Conservation (phyloP, 2,113 vertebrate species). For the Sciurus niger region DNA sequence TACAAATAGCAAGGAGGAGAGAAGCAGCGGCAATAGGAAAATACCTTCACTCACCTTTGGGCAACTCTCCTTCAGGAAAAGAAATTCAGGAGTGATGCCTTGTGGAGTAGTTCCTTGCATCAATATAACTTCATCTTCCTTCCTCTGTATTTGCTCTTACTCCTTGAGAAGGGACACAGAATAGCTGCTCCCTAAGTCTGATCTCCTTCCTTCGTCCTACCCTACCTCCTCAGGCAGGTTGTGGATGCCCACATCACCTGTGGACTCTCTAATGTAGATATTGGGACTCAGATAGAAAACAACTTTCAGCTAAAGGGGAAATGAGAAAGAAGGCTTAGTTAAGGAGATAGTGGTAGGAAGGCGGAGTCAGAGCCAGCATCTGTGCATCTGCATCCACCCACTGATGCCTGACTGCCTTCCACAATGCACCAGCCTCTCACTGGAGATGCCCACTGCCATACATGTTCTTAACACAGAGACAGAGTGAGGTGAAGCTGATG, state of each 20-base stretch:
- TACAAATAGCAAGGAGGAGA: neutral
- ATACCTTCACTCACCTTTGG: neutral
- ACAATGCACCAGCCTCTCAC: neutral
- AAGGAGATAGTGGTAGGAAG: neutral
- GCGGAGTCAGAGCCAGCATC: neutral
- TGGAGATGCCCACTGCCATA: neutral
- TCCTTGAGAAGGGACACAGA: neutral
- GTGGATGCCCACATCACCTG: neutral
- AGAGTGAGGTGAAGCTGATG: neutral
- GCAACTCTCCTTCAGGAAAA: neutral
- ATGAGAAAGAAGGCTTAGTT: neutral
- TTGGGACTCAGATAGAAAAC: neutral
- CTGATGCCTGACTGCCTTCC: neutral
- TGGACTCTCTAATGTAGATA: neutral
- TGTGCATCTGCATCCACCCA: too few species aligned
- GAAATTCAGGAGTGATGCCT: neutral
- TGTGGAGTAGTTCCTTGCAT: neutral
- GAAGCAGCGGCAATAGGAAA: neutral
- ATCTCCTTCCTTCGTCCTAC: neutral
- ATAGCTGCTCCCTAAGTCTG: neutral
- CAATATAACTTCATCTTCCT: neutral
- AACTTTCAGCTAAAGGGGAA: neutral
- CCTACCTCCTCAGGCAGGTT: too few species aligned
- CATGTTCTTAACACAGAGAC: neutral
- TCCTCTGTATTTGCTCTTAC: neutral